A percentile compares a stretch with the other conserved stretches of the same genome.
phyloP scores from a whole-genome alignment of 2,113 vertebrate species.

The Leuciscus idus region DNA sequence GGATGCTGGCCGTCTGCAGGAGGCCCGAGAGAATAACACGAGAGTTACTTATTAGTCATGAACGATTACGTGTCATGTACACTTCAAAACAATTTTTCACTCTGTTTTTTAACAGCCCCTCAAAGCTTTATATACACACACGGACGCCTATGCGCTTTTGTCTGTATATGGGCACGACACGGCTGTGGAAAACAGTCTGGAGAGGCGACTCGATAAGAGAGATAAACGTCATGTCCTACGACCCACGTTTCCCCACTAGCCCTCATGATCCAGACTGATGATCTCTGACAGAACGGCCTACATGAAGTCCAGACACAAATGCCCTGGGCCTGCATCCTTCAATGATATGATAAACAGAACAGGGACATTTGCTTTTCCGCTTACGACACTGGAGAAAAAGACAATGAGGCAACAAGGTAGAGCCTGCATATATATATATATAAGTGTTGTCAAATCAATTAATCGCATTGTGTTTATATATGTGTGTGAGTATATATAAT shows the following conservation, averaged over 20 bases:
- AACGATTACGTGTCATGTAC: conserved; percentile 32
- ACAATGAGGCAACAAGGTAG: neutral
- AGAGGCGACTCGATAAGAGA: conserved; percentile 18
- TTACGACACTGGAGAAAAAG: neutral
- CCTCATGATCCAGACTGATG: neutral
- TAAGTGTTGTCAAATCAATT: no score
- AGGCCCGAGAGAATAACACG: conserved; percentile 1
- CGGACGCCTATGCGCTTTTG: neutral
- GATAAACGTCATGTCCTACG: neutral
- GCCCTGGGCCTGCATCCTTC: neutral
- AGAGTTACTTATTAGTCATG: conserved; percentile 13
- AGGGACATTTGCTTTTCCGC: neutral
- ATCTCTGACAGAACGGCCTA: neutral
- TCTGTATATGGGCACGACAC: neutral
- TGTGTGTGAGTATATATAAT: no score
- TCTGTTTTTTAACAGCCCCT: conserved; percentile 2
- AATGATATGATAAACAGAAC: conserved; percentile 11
- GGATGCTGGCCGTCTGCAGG: neutral
- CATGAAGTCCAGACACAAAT: neutral
- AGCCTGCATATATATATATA: neutral
- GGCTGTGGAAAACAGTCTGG: neutral
- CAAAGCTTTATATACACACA: neutral
- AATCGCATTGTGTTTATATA: no score
- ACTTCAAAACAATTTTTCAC: conserved; percentile 18
- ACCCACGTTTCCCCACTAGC: neutral